A percentile compares a stretch with the other conserved stretches of the same genome.
Conservation (phyloP, 2,113 vertebrate genomes). For the Lutjanus erythropterus region DNA sequence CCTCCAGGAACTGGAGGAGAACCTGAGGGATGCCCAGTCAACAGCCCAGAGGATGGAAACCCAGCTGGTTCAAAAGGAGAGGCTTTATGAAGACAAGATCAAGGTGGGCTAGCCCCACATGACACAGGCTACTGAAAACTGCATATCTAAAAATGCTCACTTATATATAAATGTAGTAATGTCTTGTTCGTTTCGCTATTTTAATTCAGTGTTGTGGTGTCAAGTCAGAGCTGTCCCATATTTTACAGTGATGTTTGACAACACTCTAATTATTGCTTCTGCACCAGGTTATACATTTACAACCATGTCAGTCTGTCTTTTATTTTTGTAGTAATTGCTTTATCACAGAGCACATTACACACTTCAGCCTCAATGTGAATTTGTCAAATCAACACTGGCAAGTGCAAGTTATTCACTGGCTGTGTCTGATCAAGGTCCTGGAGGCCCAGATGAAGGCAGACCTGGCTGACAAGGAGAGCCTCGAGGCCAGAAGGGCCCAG, state of each 20-base stretch:
- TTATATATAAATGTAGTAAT: background rate
- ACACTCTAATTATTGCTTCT: slow-evolving; percentile 39
- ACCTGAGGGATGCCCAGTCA: slow-evolving; percentile 94
- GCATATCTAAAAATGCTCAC: background rate
- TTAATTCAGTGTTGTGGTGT: slow-evolving; percentile 34
- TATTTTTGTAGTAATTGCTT: background rate
- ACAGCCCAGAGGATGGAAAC: slow-evolving; percentile 96
- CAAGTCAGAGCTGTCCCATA: slow-evolving; percentile 34
- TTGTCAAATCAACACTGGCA: slow-evolving; percentile 3
- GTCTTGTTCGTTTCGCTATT: slow-evolving; percentile 13
- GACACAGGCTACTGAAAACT: background rate
- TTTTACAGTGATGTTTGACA: slow-evolving; percentile 35
- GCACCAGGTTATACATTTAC: slow-evolving; percentile 37
- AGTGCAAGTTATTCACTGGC: background rate
- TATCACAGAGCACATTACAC: slow-evolving; percentile 5
- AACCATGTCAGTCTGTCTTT: background rate
- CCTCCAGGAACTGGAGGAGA: slow-evolving; percentile 95
- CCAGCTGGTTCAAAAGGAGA: slow-evolving; percentile 96
- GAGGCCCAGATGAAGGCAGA: slow-evolving; percentile 98
- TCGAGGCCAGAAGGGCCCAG: slow-evolving; percentile 91
- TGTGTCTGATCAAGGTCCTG: slow-evolving; percentile 86
- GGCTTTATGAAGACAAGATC: slow-evolving; percentile 96
- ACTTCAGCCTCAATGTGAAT: background rate
- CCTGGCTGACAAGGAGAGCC: slow-evolving; percentile 94
- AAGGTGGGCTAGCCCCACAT: slow-evolving; percentile 84